Evolutionary conservation across 2,888 invertebrate genomes (phyloP), one percentile per base, ranked within the genome.

Genomic region (Nasonia oneida): DNA sequence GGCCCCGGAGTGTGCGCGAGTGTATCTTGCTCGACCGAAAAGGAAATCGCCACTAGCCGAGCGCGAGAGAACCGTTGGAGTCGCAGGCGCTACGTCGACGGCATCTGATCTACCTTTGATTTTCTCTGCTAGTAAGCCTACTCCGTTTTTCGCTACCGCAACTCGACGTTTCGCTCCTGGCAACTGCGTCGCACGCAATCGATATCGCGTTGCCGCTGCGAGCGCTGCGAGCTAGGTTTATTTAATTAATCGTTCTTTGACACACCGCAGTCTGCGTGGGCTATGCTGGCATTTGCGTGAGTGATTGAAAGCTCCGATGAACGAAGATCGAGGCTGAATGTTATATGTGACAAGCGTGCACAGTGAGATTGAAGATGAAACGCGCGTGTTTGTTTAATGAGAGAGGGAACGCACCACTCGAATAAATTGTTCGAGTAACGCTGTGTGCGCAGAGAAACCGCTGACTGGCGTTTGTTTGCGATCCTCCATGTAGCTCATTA

Each of bases 181-280:
- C 80, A 80, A 80, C 71, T 71, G 53, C 71, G 47, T 42, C 71
- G 29, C 29, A 81, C 73, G 73, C 81, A 61, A 81, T 74, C 67
- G 67, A 61, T 61, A 61, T 53, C 23, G 64, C 64, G 64, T 12
- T 64, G 23, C 64, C 10, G 15, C 18, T 39, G 53, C 64, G 53
- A 47, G 53, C 80, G 71, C 42, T 57, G 39, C 23, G 39, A 5
- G 39, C 12, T 14, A 37, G 73, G 37, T 57, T 73, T 73, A 42
- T 81, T 81, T 80, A 71, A 80, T 80, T 80, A 80, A 53, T 53
- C 23, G 71, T 37, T 80, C 71, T 80, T 80, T 23, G 53, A 4
- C 42, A 23, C 14, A 23, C 12, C 18, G 53, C 1, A 53, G 15
- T 61, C 33, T 23, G 1, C 33, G 37, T 15, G 14, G n/a, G 39